Base-by-base conservation (phyloP, 2,888 invertebrate genomes). In the Scaptomyza tumidula region DNA sequence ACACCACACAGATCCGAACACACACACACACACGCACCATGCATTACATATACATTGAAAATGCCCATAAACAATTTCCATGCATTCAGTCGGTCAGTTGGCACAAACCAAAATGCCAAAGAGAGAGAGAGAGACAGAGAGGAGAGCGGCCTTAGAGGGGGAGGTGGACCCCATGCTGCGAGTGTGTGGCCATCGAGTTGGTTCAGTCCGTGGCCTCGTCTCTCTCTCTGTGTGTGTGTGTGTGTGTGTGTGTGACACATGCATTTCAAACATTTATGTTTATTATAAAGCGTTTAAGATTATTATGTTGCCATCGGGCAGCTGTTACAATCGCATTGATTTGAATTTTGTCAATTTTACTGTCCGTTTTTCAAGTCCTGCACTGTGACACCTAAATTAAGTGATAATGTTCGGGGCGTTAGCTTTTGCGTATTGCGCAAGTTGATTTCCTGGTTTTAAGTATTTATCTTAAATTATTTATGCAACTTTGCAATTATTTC, bases 211-310 rank as follows among this genome's bases (percentile, higher is more conserved):
- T n/a, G 35, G 27, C 37, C 50, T 5, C 39, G 53, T 35, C 64
- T 39, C 41, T 44, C 45, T 54, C 65, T 59, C 52, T 54, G 53
- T 27, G 48, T 54, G 33, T 39, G 14, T 39, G 39, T 39, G n/a
- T 39, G 35, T 13, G 35, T 13, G 0, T 35, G 35, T 3, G 3
- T 46, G 39, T 65, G 81, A 70, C 83, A 80, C 81, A 88, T 86
- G 76, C 76, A 83, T 88, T 89, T 81, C 81, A 79, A 89, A 84
- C 89, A 88, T 89, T 89, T 86, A 86, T 86, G 89, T 78, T 78
- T 86, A 79, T 86, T 84, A 88, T 89, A 89, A 89, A 89, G 81
- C 87, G 83, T 86, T 86, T 82, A 88, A 88, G 83, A 88, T 89
- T 88, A 88, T 88, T 86, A 82, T 72, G 72, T 69, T 85, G 86